Base-by-base conservation (phyloP, 2,113 vertebrate genomes). In the Bubo scandiacus region DNA sequence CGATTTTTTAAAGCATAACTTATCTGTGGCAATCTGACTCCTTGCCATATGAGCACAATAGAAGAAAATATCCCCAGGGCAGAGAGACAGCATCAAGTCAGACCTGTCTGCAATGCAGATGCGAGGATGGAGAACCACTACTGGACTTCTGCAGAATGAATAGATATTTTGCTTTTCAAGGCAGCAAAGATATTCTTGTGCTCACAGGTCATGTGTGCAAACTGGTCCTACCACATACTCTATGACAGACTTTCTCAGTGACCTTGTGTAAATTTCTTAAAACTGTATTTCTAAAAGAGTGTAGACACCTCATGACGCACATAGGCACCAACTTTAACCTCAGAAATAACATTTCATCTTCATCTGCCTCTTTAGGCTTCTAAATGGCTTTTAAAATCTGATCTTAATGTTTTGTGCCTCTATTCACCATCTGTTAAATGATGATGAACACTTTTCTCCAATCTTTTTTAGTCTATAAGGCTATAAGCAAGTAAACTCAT, bases 401-500 rank as follows among this genome's bases (percentile, higher is more conserved):
- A 77, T 92, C 36, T 49, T 86, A 73, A 81, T 62, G 68, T 25
- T 73, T 88, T 81, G 19, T 57, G 30, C n/a, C 6, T 75, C 88
- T 81, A 19, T 87, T 90, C 36, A 68, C 83, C 82, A 91, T 92
- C 83, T 93, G 79, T 57, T 92, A 85, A 94, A 94, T 61, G 45
- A 71, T 71, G 70, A 87, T 51, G 68, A 89, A 71, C 32, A 59
- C 4, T 87, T 95, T 91, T 81, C 26, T 75, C 21, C 12, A 20
- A 42, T 82, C 43, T 80, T 94, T 79, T 91, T 89, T 54, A 15
- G 68, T 14, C 88, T 52, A 45, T 72, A 91, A 86, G 18, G 6
- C 52, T 81, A 72, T 81, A 94, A 89, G 61, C 55, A 94, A 91
- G 13, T 62, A 70, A 88, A 87, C 34, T 67, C 19, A 23, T 59